Evolutionary conservation across 1,140 invertebrate species (phyloP), one percentile per base, ranked within the genome.

Genomic region (Chironomus striatipennis): DNA sequence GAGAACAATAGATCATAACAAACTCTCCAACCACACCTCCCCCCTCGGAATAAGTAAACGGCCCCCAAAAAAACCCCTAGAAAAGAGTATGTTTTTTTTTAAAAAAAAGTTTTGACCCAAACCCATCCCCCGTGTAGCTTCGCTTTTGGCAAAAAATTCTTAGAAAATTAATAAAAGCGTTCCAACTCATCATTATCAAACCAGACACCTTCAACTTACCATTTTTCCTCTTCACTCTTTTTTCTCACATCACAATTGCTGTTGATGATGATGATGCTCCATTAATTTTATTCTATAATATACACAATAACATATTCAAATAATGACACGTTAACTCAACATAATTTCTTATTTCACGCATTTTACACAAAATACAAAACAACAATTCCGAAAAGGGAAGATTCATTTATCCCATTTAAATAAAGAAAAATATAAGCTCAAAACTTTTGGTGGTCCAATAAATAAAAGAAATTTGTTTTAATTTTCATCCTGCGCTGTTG

Each of bases 321-420:
- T 70, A 70, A 70, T 70, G 47, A 57, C 65, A 70, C 6, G 9
- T 21, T 70, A 70, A 70, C 24, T 34, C 24, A 34, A 34, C 24
- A 34, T 70, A 70, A 70, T 70, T 70, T 70, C 65, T 70, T 18
- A 70, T 70, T 70, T 70, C 65, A 70, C 65, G 65, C 65, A 18
- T 18, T 70, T 70, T 18, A 18, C 7, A n/a, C 24, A 34, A 34
- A 34, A 34, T 5, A 34, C 24, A 34, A 34, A 34, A 34, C 24
- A 34, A 34, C 24, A 34, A 34, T 34, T n/a, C 24, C 24, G 24
- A 34, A 34, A 7, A 2, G 47, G 1, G 7, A 57, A 7, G 1
- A 57, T 57, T 57, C n/a, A 2, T 57, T 57, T 12, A 12, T 57
- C 1, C 7, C 47, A 57, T 57, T 57, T n/a, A 57, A 57, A 12